phyloP scores from a whole-genome alignment of 2,113 vertebrate species.

The Sorex araneus region DNA sequence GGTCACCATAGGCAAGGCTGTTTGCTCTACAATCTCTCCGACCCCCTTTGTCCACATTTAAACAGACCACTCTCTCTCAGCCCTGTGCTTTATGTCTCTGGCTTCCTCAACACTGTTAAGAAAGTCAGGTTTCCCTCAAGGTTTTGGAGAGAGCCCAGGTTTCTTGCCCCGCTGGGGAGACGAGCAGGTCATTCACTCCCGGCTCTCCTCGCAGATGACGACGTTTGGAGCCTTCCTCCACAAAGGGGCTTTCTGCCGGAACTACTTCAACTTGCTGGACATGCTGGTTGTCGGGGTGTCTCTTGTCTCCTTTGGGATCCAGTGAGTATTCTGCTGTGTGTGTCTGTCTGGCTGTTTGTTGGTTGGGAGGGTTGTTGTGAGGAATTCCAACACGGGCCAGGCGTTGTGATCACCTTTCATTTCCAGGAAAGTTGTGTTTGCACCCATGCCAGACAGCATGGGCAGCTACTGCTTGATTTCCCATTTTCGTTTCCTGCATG shows the following conservation, averaged over 20 bases:
- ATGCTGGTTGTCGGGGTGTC: slow-evolving; percentile 99
- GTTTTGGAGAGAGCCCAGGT: slow-evolving; percentile 89
- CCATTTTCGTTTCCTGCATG: not conserved
- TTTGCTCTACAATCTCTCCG: too few species aligned
- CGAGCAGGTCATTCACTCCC: slow-evolving; percentile 62
- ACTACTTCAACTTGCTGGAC: slow-evolving; percentile 99
- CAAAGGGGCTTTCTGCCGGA: slow-evolving; percentile 99
- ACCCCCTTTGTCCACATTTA: too few species aligned
- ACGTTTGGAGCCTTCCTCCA: slow-evolving; percentile 99
- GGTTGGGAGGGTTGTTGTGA: not conserved
- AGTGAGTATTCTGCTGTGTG: slow-evolving; percentile 92
- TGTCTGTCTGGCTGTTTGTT: too few species aligned
- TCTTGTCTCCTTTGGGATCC: slow-evolving; percentile 98
- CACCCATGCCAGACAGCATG: not conserved
- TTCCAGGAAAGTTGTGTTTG: not conserved
- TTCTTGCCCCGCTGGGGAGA: slow-evolving; percentile 65
- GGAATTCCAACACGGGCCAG: not conserved
- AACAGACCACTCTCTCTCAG: too few species aligned
- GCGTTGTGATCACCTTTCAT: not conserved
- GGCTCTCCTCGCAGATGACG: slow-evolving; percentile 94
- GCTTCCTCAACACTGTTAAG: slow-evolving; percentile 64
- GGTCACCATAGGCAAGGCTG: too few species aligned
- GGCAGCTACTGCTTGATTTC: not conserved
- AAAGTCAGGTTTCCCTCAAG: slow-evolving; percentile 68
- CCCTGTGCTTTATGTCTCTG: not conserved